These are phyloP conservation scores for Cephalotes varians DNA, from an alignment of 2,888 invertebrate species.

Conservation along the genomic window DNA sequence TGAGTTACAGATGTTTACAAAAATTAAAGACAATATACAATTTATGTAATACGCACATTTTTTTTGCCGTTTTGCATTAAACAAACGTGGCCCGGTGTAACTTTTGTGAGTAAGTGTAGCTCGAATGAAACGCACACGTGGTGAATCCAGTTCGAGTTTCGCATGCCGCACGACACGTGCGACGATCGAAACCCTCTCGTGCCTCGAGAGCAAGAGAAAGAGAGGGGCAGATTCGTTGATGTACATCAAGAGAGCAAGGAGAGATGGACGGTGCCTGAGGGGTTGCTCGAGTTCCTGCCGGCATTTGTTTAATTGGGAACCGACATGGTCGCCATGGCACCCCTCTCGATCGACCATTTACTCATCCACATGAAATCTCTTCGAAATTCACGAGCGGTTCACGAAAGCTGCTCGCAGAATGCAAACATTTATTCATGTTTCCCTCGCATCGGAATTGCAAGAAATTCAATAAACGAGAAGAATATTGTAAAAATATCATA, in stretches of 20 bases:
- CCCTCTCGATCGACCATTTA: slow-evolving; percentile 66
- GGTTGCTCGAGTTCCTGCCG: slow-evolving; percentile 77
- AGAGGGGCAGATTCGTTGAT: slow-evolving; percentile 47
- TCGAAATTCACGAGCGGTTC: slow-evolving; percentile 58
- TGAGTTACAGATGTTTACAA: not conserved
- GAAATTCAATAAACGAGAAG: not conserved
- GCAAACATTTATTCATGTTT: slow-evolving; percentile 1
- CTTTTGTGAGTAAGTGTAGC: slow-evolving; percentile 42
- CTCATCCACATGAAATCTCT: slow-evolving; percentile 61
- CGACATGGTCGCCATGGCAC: slow-evolving; percentile 78
- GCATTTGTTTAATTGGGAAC: slow-evolving; percentile 84
- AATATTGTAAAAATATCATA: not conserved
- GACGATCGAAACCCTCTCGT: slow-evolving; percentile 66
- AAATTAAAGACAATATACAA: not conserved
- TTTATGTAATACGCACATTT: not conserved
- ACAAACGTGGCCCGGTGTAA: not conserved
- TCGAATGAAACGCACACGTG: slow-evolving; percentile 47
- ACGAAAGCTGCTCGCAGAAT: slow-evolving; percentile 47
- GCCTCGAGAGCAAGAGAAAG: slow-evolving; percentile 63
- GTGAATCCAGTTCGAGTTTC: slow-evolving; percentile 68
- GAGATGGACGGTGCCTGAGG: slow-evolving; percentile 69
- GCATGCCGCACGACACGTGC: slow-evolving; percentile 79
- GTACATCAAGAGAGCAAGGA: slow-evolving; percentile 59
- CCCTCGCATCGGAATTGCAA: not conserved
- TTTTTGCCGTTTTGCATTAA: not conserved